Percentiles rank a stretch among this genome's conserved stretches.
phyloP scores from a whole-genome alignment of 2,797 vertebrate species.

The Hirundo rustica region DNA sequence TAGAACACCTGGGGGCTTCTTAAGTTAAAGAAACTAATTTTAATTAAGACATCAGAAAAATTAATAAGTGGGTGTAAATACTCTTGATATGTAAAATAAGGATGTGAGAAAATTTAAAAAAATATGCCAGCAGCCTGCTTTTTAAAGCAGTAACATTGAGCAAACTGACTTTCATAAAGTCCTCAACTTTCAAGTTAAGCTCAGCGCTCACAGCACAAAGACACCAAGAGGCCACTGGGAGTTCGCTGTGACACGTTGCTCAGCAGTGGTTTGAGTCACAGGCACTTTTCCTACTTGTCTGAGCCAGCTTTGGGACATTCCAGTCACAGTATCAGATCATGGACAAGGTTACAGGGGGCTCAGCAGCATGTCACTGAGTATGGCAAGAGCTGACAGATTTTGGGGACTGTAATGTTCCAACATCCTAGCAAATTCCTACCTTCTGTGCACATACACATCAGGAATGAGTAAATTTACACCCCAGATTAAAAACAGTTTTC shows the following conservation, averaged over 20 bases:
- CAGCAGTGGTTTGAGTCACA: background rate
- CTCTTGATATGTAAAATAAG: background rate
- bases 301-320: background rate
- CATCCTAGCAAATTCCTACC: background rate
- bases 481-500: background rate
- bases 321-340: background rate
- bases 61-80: background rate
- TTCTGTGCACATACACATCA: background rate
- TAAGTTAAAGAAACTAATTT: background rate
- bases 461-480: background rate
- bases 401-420: background rate
- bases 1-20: background rate
- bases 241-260: background rate
- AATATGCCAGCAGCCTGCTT: background rate
- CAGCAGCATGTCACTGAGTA: background rate
- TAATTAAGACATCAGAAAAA: background rate
- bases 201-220: background rate
- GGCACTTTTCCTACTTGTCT: background rate
- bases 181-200: background rate
- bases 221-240: background rate
- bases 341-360: background rate
- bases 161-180: background rate
- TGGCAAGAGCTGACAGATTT: background rate
- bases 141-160: background rate
- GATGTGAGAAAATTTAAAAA: background rate